Evolutionary conservation across 2,888 invertebrate genomes (phyloP).

Genomic region (Pyrochroa serraticornis): DNA sequence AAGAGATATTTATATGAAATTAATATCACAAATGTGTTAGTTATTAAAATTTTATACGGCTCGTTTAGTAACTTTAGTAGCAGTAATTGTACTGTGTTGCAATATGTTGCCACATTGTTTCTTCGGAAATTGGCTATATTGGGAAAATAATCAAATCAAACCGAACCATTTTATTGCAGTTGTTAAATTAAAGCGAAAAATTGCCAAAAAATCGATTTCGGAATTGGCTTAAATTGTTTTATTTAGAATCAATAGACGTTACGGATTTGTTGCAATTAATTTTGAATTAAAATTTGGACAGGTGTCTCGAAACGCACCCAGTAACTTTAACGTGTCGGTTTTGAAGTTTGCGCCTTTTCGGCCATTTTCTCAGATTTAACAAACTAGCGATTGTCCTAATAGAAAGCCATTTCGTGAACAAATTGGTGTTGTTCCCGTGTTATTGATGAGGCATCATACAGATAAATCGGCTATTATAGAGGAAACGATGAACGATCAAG

Average conservation of each 20-base stretch:
- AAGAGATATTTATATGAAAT: background rate
- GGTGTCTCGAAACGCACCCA: too few relatives aligned
- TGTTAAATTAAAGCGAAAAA: background rate
- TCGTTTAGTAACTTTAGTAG: too few relatives aligned
- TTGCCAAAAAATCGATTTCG: background rate
- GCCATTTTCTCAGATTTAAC: background rate
- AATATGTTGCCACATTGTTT: slow-evolving; percentile 17
- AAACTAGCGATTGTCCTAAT: slow-evolving; percentile 6
- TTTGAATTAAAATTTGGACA: too few relatives aligned
- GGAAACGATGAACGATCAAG: slow-evolving; percentile 7
- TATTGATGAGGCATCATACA: slow-evolving; percentile 20
- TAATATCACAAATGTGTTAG: too few relatives aligned
- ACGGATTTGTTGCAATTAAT: too few relatives aligned
- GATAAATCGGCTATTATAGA: slow-evolving; percentile 17
- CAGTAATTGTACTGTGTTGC: slow-evolving; percentile 7
- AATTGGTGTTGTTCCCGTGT: slow-evolving; percentile 18
- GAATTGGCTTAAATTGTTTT: too few relatives aligned
- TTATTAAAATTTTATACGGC: too few relatives aligned
- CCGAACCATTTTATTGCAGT: background rate
- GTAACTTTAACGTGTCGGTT: background rate
- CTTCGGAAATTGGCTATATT: slow-evolving; percentile 18
- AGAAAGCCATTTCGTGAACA: slow-evolving; percentile 19
- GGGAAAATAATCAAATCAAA: slow-evolving; percentile 14
- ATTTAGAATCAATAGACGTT: too few relatives aligned
- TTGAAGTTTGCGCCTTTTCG: background rate